Evolutionary conservation across 2,797 vertebrate species (phyloP).

Genomic region (Philypnodon macrostomus): DNA sequence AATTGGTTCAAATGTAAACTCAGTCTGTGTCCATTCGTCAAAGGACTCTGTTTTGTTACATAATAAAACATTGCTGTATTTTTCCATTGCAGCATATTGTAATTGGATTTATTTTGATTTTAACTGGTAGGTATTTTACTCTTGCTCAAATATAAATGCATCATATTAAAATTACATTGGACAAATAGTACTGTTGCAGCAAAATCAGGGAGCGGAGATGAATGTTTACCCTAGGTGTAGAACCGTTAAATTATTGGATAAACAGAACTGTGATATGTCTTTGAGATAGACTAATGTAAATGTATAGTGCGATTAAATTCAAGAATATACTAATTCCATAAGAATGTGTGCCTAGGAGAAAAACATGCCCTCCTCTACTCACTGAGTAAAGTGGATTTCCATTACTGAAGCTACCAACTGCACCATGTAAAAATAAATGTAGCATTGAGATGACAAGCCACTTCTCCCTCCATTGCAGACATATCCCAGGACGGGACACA

Average conservation of each 20-base stretch:
- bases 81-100: too few relatives aligned
- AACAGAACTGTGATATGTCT: constrained; percentile 31
- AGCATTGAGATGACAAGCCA: constrained; percentile 30
- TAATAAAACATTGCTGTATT: too few relatives aligned
- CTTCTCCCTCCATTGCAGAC: constrained; percentile 39
- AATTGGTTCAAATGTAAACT: too few relatives aligned
- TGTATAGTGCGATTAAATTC: constrained; percentile 31
- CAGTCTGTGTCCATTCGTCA: too few relatives aligned
- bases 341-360: constrained; percentile 36
- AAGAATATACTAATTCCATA: constrained; percentile 29
- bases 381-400: constrained; percentile 48
- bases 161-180: too few relatives aligned
- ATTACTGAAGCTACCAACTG: constrained; percentile 36
- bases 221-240: constrained; percentile 15
- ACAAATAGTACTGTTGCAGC: not conserved
- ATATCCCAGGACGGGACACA: constrained; percentile 54
- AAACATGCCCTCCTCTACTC: constrained; percentile 19
- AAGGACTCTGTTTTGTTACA: too few relatives aligned
- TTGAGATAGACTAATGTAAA: constrained; percentile 26
- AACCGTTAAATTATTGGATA: constrained; percentile 36
- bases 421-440: constrained; percentile 27
- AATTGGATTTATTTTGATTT: too few relatives aligned
- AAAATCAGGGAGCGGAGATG: constrained; percentile 6
- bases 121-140: too few relatives aligned
- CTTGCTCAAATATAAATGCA: too few relatives aligned